Base-by-base conservation (phyloP, 2,797 vertebrate species). In the Sphenopsis melanotis region DNA sequence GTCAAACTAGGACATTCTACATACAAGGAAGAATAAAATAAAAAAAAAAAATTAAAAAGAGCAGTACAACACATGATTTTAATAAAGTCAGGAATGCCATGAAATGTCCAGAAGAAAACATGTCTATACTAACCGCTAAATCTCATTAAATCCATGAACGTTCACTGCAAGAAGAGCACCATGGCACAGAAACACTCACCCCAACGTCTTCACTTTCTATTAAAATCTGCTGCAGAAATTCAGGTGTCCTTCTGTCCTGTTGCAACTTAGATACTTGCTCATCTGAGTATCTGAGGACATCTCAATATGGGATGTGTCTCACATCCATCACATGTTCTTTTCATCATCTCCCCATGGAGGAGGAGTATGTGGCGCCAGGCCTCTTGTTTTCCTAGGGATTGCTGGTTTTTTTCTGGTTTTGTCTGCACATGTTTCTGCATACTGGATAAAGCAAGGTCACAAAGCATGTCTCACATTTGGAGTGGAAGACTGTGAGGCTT, bases 1-100 rank as follows among this genome's bases (percentile, higher is more conserved):
- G 97, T 97, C 96, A 97, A 95, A 96, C 95, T 91, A 93, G 97
- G 97, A 97, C 96, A 97, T 95, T 29, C 88, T 97, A 95, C 97
- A 96, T 97, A 95, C 89, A 96, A 97, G 96, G 78, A 95, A 96
- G 83, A 96, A 96, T 69, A 63, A 96, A 95, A 89, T 27, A 13
- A 12, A 9, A 19, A 15, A 53, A 64, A 46, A 68, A n/a, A n/a
- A n/a, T n/a, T n/a, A 76, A 76, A 74, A 75, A 29, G 34, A 94
- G 87, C 95, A 93, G 83, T 94, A 93, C 88, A 89, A 91, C 97
- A 97, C 91, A 94, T 95, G 97, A 97, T 94, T 96, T 84, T 95
- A 97, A 95, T 96, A 96, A 97, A 93, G 85, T 68, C 76, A 92
- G 93, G 95, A 97, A 96, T 96, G 91, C 80, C 91, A 95, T 87